Base-by-base conservation (phyloP, 2,113 vertebrate genomes). In the Circaetus gallicus region DNA sequence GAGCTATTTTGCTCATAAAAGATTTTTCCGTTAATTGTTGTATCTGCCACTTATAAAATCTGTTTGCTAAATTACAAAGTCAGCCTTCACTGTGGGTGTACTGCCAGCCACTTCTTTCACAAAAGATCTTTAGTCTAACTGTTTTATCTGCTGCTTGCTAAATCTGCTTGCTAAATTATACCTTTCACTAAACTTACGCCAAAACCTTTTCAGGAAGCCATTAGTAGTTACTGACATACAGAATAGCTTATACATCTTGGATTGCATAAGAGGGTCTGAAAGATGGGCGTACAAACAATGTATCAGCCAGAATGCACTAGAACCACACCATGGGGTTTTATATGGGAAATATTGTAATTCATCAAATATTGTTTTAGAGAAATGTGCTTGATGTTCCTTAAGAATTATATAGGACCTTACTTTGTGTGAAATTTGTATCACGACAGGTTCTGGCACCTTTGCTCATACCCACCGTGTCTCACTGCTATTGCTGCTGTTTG, bases 151-250 rank as follows among this genome's bases (percentile, higher is more conserved):
- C 77, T 92, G 72, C 96, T 97, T 96, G 91, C 97, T 98, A 97
- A 98, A 98, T 97, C 72, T 97, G 81, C 96, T 98, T 95, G 89
- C 93, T 97, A 97, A 98, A 98, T 98, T 98, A 97, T 96, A 97
- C 82, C 93, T 98, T 98, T 96, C 93, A 73, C 32, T 97, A 95
- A 97, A 97, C 87, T 96, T 97, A 92, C 61, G 95, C 74, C 92
- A 96, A 95, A 97, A 95, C 63, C 90, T 97, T 97, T 85, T 97
- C 90, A 96, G 95, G 82, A 97, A 98, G 73, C 94, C 83, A 85
- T 98, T 97, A 97, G 89, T 86, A 94, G 89, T 70, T 98, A 96
- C 77, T 97, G 95, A 95, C 93, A 72, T 74, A 52, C 49, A 82
- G 72, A 86, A 91, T 11, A 93, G 26, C 13, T 89, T 92, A 81